Evolutionary conservation across 2,888 invertebrate genomes (phyloP), one percentile per base, ranked within the genome.

Genomic region (Idaea straminata): DNA sequence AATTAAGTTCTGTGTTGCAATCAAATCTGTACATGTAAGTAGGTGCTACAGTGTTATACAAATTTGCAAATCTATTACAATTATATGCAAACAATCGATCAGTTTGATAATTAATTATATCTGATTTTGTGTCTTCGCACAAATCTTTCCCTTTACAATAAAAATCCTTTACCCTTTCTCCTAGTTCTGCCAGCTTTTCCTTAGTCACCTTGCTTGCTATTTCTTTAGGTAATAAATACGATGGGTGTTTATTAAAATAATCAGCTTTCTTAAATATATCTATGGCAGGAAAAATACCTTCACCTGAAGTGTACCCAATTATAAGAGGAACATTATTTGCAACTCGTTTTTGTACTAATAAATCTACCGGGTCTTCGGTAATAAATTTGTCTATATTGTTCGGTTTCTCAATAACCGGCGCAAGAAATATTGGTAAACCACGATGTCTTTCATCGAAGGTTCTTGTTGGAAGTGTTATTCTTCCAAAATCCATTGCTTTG

Each of bases 371-470:
- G 47, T 83, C 72, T 63, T 85, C 77, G 3, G 77, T 74, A 25
- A 89, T 66, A 70, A 88, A 89, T 6, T 82, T 69, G 69, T 86
- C 79, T 0, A 78, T 76, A 15, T 75, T 74, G 5, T 72, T 68
- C 63, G 85, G 75, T 63, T 84, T 86, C 72, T 89, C 89, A 1
- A 86, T 70, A 1, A 84, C 82, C 0, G 89, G 89, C n/a, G 79
- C 75, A 66, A 85, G 89, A 66, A 84, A 75, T 66, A 84, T 79
- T 0, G 87, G 83, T 5, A 86, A 65, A 3, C 83, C 84, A 76
- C 86, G 76, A 0, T 72, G 70, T 67, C 69, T 80, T 67, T 88
- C 88, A 47, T 85, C 87, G 0, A 64, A 62, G 2, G 85, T 83
- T 71, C 83, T 76, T 0, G 84, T 80, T 64, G 74, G 74, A 2